Evolutionary conservation across 2,113 vertebrate species (phyloP), one percentile per base, ranked within the genome.

Genomic region (Microtus oregoni): DNA sequence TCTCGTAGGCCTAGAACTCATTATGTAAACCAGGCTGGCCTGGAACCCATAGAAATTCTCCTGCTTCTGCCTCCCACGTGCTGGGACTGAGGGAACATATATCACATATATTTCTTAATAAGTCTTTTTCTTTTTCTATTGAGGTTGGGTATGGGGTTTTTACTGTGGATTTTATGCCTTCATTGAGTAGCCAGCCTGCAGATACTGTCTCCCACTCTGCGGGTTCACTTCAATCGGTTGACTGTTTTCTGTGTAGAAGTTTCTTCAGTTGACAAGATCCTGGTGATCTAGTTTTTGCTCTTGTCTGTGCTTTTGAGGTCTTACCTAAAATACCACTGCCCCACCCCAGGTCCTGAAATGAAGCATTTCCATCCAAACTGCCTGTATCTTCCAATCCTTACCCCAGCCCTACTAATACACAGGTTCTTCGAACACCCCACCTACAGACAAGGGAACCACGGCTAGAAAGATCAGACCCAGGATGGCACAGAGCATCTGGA

Each of bases 371-470:
- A 41, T 90, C n/a, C 63, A 41, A 14, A 8, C 12, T n/a, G 79
- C 20, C 2, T 52, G 0, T 2, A 32, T 7, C 55, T 85, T 50
- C 72, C 26, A 6, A 1, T 41, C 63, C 63, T 85, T 13, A 0
- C n/a, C 89, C 72, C 22, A 35, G 47, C 30, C 89, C 76, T 83
- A 7, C 24, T 30, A 77, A 58, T 58, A n/a, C 11, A 7, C 68
- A 72, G 20, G 6, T 70, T 90, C 61, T 50, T 1, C 55, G 10
- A 38, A 35, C 61, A 30, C 4, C 26, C 50, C 70, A 4, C 38
- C 81, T 89, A 72, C 19, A 75, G 26, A 83, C 2, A 3, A 96
- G n/a, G 67, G 79, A 55, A 88, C 55, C 22, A 75, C 78, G 13
- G 22, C 55, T 89, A 58, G 55, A 75, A 93, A 92, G 76, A 73